phyloP scores from a whole-genome alignment of 1,140 invertebrate genomes.

The Hyposmocoma kahamanoa region DNA sequence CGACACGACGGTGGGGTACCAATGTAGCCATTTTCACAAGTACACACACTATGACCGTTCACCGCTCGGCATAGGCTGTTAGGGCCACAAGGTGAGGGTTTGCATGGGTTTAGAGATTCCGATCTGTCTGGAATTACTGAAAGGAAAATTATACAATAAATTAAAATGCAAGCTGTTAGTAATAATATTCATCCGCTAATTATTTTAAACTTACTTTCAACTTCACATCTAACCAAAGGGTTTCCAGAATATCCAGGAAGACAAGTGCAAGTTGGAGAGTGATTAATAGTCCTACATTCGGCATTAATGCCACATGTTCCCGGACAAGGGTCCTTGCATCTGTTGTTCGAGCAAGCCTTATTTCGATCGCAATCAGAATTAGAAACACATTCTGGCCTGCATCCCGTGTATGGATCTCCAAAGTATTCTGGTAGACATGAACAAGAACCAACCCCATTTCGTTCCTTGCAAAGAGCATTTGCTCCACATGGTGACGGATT shows the following conservation, averaged over 20 bases:
- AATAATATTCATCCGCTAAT: not conserved
- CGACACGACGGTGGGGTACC: conserved; percentile 86
- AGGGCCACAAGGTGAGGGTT: conserved; percentile 87
- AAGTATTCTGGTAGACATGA: conserved; percentile 87
- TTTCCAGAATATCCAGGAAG: conserved; percentile 84
- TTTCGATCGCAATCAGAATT: conserved; percentile 87
- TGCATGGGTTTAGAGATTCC: conserved; percentile 77
- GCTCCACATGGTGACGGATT: conserved; percentile 89
- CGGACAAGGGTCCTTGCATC: conserved; percentile 87
- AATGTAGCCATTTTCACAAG: conserved; percentile 83
- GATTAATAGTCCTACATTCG: conserved; percentile 85
- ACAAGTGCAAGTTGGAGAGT: conserved; percentile 85
- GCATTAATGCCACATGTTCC: conserved; percentile 87
- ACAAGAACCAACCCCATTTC: conserved; percentile 88
- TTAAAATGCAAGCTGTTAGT: not conserved
- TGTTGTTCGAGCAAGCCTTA: conserved; percentile 86
- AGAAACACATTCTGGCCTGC: conserved; percentile 88
- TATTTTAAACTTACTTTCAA: conserved; percentile 41
- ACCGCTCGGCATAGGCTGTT: conserved; percentile 85
- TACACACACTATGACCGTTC: conserved; percentile 86
- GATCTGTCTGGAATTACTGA: conserved; percentile 28
- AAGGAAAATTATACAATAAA: conserved; percentile 18
- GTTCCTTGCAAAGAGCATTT: conserved; percentile 88
- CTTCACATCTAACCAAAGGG: conserved; percentile 70
- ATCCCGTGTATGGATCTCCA: conserved; percentile 90